Conservation (phyloP, 2,797 vertebrate genomes). For the Gymnoscopelus braueri region DNA sequence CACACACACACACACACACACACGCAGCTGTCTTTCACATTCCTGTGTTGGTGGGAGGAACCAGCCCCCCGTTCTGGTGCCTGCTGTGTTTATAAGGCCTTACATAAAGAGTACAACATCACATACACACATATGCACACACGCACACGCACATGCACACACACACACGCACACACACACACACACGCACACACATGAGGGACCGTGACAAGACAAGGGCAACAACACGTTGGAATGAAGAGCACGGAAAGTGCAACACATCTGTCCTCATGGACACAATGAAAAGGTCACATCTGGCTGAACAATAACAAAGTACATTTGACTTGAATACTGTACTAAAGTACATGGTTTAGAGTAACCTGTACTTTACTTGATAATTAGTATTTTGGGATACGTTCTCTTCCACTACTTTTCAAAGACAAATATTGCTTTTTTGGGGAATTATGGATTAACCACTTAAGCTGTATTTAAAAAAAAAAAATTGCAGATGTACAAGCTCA, state of each 20-base stretch:
- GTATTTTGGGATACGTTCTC: too few relatives aligned
- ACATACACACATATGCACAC: constrained; percentile 7
- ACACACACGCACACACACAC: constrained; percentile 9
- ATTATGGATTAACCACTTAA: too few relatives aligned
- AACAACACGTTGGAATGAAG: constrained; percentile 1
- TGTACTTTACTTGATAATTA: too few relatives aligned
- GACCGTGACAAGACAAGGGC: constrained; percentile 17
- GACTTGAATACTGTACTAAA: constrained; percentile 8
- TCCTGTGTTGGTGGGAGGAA: constrained; percentile 51
- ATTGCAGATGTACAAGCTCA: too few relatives aligned
- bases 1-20: too few relatives aligned
- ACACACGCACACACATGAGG: constrained; percentile 7
- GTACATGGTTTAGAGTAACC: constrained; percentile 27
- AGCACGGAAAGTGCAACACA: constrained; percentile 72
- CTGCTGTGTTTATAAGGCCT: constrained; percentile 24
- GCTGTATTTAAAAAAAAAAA: too few relatives aligned
- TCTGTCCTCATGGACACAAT: constrained; percentile 38
- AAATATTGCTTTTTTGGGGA: too few relatives aligned
- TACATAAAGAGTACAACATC: constrained; percentile 11
- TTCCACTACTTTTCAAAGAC: too few relatives aligned
- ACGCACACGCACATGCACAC: background rate
- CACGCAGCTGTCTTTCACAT: constrained; percentile 66
- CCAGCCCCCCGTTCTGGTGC: constrained; percentile 19
- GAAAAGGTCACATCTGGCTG: constrained; percentile 26
- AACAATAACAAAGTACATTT: too few relatives aligned